These are phyloP conservation scores for Calvadosia cruxmelitensis DNA, from an alignment of 30 jellyfish, hydroid and myxozoan species.

Conservation along the genomic window DNA sequence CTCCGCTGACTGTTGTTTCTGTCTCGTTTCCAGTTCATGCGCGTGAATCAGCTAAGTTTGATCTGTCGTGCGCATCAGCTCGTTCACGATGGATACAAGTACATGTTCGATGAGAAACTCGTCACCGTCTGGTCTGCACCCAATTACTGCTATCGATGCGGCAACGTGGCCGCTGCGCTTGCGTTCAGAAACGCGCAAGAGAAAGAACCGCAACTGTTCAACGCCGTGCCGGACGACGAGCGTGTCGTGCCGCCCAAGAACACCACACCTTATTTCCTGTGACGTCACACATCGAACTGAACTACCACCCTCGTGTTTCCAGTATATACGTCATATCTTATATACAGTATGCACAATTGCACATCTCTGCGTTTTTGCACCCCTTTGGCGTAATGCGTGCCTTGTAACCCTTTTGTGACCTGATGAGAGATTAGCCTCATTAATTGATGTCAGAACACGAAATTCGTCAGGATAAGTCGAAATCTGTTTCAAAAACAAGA, in stretches of 20 bases:
- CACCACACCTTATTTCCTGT: constrained; percentile 79
- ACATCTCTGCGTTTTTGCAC: too few species aligned
- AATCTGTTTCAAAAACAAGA: too few species aligned
- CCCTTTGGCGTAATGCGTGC: too few species aligned
- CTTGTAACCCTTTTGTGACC: too few species aligned
- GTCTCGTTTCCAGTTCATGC: constrained; percentile 55
- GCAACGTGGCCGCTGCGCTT: constrained; percentile 87
- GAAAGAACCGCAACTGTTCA: constrained; percentile 69
- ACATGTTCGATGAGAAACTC: constrained; percentile 75
- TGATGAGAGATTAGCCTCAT: too few species aligned
- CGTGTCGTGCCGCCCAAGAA: constrained; percentile 68
- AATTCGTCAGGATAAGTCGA: too few species aligned
- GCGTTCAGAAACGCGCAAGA: constrained; percentile 63
- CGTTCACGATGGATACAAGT: constrained; percentile 91
- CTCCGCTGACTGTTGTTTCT: not conserved
- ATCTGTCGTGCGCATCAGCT: constrained; percentile 97
- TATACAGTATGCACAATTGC: too few species aligned
- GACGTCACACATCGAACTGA: not conserved
- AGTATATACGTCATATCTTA: too few species aligned
- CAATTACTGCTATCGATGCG: constrained; percentile 94
- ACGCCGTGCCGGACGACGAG: constrained; percentile 93
- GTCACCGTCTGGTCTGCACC: constrained; percentile 99
- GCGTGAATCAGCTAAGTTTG: constrained; percentile 47
- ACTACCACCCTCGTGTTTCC: too few species aligned
- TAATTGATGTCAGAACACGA: too few species aligned